Percentiles rank a stretch among this genome's conserved stretches.
These are phyloP conservation scores for Aphodius granarius DNA, from an alignment of 2,888 invertebrate species.

Conservation along the genomic window DNA sequence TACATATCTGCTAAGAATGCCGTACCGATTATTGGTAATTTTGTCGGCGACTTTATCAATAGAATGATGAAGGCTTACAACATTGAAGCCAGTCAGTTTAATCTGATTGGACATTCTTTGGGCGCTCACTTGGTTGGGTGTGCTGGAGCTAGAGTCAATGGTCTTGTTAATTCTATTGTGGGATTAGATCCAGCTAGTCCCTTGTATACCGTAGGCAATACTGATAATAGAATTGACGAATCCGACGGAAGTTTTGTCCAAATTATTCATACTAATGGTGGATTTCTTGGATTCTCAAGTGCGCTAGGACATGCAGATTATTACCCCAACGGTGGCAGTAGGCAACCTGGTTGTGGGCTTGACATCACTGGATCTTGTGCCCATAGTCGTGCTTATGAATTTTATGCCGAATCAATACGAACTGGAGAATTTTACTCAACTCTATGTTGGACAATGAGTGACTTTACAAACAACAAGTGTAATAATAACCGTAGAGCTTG, in stretches of 20 bases:
- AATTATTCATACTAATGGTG: conserved; percentile 45
- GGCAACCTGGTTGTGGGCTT: conserved; percentile 46
- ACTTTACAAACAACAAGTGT: conserved; percentile 34
- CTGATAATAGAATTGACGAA: conserved; percentile 41
- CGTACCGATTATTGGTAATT: conserved; percentile 38
- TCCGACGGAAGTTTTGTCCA: conserved; percentile 47
- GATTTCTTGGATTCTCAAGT: conserved; percentile 33
- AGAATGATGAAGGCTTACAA: conserved; percentile 32
- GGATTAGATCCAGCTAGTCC: conserved; percentile 49
- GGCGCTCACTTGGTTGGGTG: conserved; percentile 6
- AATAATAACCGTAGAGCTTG: conserved; percentile 23
- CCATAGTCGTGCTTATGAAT: conserved; percentile 52
- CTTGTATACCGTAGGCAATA: conserved; percentile 35
- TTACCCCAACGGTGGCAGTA: conserved; percentile 47
- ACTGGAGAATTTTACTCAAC: conserved; percentile 41
- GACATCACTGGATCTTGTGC: conserved; percentile 48
- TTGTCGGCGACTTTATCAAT: conserved; percentile 40
- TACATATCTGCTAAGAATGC: conserved; percentile 35
- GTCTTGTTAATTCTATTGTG: conserved; percentile 40
- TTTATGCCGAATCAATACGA: conserved; percentile 53
- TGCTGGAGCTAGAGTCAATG: conserved; percentile 11
- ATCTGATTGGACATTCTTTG: conserved; percentile 33
- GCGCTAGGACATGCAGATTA: conserved; percentile 47
- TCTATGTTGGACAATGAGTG: conserved; percentile 31
- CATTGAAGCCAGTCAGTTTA: conserved; percentile 33